Conservation (phyloP, 1,140 invertebrate species). For the Lordiphosa clarofinis region DNA sequence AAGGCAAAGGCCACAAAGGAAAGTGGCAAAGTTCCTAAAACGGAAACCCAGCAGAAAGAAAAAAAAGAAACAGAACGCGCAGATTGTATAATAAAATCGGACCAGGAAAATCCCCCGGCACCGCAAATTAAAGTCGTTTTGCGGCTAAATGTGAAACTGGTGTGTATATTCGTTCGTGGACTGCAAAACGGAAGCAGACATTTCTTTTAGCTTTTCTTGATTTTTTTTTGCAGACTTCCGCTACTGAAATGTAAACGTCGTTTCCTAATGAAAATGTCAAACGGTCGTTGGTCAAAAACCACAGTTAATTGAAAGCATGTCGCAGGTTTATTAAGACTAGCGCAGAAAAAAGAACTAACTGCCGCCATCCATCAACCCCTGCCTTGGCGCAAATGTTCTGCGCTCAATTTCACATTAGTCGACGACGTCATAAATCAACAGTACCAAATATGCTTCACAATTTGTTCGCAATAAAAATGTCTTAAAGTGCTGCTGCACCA, state of each 20-base stretch:
- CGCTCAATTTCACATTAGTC: conserved; percentile 61
- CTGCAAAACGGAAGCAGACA: conserved; percentile 63
- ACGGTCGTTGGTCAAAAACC: conserved; percentile 32
- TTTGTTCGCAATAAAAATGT: conserved; percentile 70
- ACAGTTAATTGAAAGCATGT: conserved; percentile 61
- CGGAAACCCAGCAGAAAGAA: conserved; percentile 29
- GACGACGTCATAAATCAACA: conserved; percentile 54
- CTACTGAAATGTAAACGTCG: conserved; percentile 70
- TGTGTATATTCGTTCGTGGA: conserved; percentile 32
- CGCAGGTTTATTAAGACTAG: conserved; percentile 27
- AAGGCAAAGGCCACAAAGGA: conserved; percentile 57
- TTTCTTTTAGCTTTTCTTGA: conserved; percentile 53
- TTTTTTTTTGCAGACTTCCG: conserved; percentile 56
- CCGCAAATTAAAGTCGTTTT: conserved; percentile 76
- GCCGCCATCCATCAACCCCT: conserved; percentile 44
- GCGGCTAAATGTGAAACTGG: conserved; percentile 51
- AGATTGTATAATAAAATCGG: conserved; percentile 73
- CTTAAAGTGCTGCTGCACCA: conserved; percentile 62
- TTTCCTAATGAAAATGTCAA: conserved; percentile 65
- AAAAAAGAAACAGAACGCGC: conserved; percentile 39
- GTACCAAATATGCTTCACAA: conserved; percentile 69
- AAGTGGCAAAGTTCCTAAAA: conserved; percentile 42
- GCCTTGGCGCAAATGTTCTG: conserved; percentile 23
- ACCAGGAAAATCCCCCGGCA: conserved; percentile 37
- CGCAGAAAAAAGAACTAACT: conserved; percentile 1